Base-by-base conservation (phyloP, 2,888 invertebrate genomes). In the Calliopum simillimum region DNA sequence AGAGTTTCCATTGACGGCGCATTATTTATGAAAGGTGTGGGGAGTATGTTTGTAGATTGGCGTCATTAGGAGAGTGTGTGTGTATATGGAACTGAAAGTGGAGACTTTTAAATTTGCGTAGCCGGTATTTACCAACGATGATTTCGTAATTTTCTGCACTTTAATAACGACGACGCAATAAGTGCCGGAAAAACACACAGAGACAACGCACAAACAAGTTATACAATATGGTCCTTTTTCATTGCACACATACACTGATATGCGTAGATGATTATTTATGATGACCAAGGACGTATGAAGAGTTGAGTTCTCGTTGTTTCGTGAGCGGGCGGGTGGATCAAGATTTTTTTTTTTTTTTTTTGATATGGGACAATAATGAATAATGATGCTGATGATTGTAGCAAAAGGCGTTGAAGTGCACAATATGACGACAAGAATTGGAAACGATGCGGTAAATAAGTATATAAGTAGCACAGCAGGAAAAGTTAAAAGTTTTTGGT, bases 111-210 rank as follows among this genome's bases (percentile, higher is more conserved):
- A 62, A 64, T 67, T 53, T 73, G 71, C 73, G 69, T 75, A 62
- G 72, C 72, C 74, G 74, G 73, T 70, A 70, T 71, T 73, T 74
- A 55, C 46, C 49, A 13, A 23, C 66, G 44, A 55, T 23, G 66
- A 46, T 56, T 67, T 56, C 21, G 56, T 11, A 12, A 55, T 23
- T 12, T 23, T 49, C 65, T 44, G 44, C 55, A 23, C 67, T 47
- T 41, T 49, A 64, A 61, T 56, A 71, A 78, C 78, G 79, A 78
- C 78, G 79, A 79, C 76, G 79, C 77, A 76, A 80, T 78, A 79
- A 80, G 78, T 77, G 81, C 79, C 79, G 79, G 77, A 73, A 70
- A 74, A 78, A 79, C 76, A 74, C 73, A 76, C 76, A 33, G 5
- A 33, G 33, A 81, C 78, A 78, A 71, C 75, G 46, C 41, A 23